Evolutionary conservation across 2,888 invertebrate species (phyloP).

Genomic region (Mesoligia furuncula): DNA sequence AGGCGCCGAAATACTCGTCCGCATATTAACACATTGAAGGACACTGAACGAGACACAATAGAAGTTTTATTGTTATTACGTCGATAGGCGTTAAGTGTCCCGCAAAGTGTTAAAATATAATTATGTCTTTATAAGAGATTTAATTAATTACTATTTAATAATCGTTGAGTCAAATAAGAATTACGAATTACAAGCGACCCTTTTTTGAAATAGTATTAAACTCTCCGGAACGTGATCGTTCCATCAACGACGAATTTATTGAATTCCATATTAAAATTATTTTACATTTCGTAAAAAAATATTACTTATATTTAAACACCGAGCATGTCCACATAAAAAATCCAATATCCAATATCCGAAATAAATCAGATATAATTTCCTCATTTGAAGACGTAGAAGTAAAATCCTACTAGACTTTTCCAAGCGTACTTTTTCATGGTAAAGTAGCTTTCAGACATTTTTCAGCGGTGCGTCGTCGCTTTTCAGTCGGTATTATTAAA

Average conservation of each 20-base stretch:
- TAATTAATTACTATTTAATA: not conserved
- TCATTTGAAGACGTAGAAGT: constrained; percentile 22
- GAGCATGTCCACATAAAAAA: constrained; percentile 4
- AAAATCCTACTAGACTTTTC: constrained; percentile 18
- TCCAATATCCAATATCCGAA: constrained; percentile 18
- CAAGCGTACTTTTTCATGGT: constrained; percentile 22
- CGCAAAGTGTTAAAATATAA: too few relatives aligned
- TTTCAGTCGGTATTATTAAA: constrained; percentile 61
- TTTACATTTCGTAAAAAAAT: not conserved
- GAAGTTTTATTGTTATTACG: too few relatives aligned
- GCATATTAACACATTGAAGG: too few relatives aligned
- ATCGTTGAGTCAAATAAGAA: not conserved
- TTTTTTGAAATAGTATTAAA: not conserved
- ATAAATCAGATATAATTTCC: constrained; percentile 20
- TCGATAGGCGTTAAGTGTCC: too few relatives aligned
- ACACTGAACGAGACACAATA: too few relatives aligned
- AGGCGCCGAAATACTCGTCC: too few relatives aligned
- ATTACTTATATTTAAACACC: not conserved
- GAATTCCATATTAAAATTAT: not conserved
- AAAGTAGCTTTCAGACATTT: constrained; percentile 55
- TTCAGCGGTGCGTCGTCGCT: constrained; percentile 47
- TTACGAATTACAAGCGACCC: not conserved
- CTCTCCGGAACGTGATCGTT: not conserved
- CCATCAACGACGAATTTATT: not conserved
- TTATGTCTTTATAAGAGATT: not conserved